These are phyloP conservation scores for Microcebus ravelobensis DNA, from an alignment of 2,113 vertebrate species.

Conservation along the genomic window DNA sequence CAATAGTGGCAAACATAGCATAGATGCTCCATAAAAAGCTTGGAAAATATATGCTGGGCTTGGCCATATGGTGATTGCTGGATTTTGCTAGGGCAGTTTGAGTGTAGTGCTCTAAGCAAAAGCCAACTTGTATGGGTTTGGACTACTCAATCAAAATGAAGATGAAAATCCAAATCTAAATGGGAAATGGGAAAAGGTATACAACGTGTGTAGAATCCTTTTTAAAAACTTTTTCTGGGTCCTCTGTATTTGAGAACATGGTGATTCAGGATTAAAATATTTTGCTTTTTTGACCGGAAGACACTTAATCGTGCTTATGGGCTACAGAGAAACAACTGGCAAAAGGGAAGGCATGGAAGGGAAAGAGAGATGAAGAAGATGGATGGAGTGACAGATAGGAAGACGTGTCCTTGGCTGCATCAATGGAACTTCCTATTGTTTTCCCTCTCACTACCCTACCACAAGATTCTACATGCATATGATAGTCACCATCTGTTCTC, in stretches of 20 bases:
- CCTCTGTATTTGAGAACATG: not conserved
- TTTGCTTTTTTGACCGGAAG: not conserved
- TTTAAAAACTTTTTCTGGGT: not conserved
- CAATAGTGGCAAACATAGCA: not conserved
- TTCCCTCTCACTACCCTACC: not conserved
- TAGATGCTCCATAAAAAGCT: not conserved
- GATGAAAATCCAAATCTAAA: not conserved
- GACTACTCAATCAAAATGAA: not conserved
- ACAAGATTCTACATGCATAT: not conserved
- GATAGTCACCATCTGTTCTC: not conserved
- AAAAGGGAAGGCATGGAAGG: not conserved
- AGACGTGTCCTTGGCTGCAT: not conserved
- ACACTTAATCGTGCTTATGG: not conserved
- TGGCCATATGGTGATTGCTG: not conserved
- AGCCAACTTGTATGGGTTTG: not conserved
- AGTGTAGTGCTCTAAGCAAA: not conserved
- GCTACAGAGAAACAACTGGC: not conserved
- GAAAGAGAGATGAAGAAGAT: not conserved
- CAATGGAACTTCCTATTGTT: not conserved
- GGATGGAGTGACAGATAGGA: not conserved
- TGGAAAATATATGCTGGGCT: not conserved
- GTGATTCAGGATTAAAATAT: not conserved
- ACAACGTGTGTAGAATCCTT: not conserved
- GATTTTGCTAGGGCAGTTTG: not conserved
- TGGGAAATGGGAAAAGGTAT: conserved; percentile 4